Conservation (phyloP, 2,797 vertebrate species). For the Morus bassanus region DNA sequence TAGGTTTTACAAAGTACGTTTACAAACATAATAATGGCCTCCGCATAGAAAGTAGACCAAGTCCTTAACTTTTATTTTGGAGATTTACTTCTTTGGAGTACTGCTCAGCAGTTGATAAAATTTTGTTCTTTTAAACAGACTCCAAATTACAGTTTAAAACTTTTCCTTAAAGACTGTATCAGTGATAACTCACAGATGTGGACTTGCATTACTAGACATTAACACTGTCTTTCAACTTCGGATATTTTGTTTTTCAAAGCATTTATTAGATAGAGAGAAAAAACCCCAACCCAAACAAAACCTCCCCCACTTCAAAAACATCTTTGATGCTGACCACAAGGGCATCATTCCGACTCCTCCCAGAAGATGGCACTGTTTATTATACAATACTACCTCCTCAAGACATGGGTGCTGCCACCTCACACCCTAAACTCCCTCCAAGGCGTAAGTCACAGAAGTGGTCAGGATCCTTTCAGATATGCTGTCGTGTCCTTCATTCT, state of each 20-base stretch:
- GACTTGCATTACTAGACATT: neutral
- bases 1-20: neutral
- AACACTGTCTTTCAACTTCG: neutral
- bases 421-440: neutral
- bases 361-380: conserved; percentile 70
- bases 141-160: neutral
- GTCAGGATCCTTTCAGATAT: neutral
- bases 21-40: neutral
- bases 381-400: neutral
- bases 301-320: neutral
- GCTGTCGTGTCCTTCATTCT: neutral
- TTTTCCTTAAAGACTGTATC: neutral
- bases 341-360: neutral
- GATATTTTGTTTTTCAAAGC: neutral
- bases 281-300: rapidly evolving
- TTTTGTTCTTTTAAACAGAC: neutral
- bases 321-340: neutral
- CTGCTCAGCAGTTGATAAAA: neutral
- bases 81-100: neutral
- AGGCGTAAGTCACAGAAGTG: neutral
- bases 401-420: neutral
- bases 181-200: neutral
- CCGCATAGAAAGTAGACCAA: neutral
- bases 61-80: neutral
- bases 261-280: neutral